phyloP scores from a whole-genome alignment of 2,888 invertebrate species.

The Leptodirus hochenwartii region DNA sequence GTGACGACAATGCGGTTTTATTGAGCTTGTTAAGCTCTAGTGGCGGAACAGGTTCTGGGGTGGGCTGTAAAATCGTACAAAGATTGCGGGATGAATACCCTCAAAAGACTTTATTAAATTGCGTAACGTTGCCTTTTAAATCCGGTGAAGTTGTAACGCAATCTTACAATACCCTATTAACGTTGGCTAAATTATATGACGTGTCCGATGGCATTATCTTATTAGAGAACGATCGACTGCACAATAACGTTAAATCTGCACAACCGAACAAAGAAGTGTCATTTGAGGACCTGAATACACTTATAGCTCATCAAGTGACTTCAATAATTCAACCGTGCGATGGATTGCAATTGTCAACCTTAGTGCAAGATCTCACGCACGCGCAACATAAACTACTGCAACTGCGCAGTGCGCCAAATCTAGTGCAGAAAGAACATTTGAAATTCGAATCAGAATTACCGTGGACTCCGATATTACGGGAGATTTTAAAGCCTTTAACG shows the following conservation, averaged over 20 bases:
- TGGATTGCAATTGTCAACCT: constrained; percentile 17
- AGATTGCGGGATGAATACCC: constrained; percentile 27
- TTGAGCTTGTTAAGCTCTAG: constrained; percentile 29
- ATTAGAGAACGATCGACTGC: constrained; percentile 31
- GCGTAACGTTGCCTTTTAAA: constrained; percentile 28
- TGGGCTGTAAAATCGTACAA: constrained; percentile 29
- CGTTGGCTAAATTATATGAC: constrained; percentile 28
- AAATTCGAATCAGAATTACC: constrained; percentile 23
- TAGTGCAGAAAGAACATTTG: constrained; percentile 16
- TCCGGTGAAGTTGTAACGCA: constrained; percentile 33
- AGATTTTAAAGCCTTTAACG: constrained; percentile 8
- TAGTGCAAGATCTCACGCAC: constrained; percentile 27
- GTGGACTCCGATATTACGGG: constrained; percentile 19
- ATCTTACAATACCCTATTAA: constrained; percentile 32
- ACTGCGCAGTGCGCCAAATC: constrained; percentile 27
- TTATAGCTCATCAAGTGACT: constrained; percentile 29
- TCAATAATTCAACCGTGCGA: constrained; percentile 28
- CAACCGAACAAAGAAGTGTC: no score
- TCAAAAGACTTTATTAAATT: constrained; percentile 26
- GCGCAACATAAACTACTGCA: constrained; percentile 29
- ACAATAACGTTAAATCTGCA: constrained; percentile 20
- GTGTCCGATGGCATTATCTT: constrained; percentile 25
- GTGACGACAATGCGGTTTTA: constrained; percentile 27
- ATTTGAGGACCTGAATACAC: constrained; percentile 27
- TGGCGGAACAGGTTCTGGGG: constrained; percentile 36